Conservation (phyloP, 2,113 vertebrate species). For the Podocnemis expansa region DNA sequence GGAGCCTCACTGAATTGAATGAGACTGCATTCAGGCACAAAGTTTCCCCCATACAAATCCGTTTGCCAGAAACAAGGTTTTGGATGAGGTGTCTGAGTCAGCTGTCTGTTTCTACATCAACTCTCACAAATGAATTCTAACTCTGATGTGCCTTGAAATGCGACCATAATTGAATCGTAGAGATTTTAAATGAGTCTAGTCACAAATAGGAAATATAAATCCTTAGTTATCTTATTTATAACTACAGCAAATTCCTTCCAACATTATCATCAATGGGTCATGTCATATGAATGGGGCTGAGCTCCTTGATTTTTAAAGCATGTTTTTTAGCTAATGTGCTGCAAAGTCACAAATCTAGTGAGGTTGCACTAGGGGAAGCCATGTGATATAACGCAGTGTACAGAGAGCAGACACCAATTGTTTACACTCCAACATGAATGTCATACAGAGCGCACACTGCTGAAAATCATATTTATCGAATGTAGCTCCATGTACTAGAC, state of each 20-base stretch:
- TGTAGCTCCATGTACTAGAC: background rate
- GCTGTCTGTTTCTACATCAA: background rate
- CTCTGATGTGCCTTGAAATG: background rate
- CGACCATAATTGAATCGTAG: no score
- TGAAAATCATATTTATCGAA: background rate
- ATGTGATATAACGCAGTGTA: background rate
- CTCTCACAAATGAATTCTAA: background rate
- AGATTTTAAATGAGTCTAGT: background rate
- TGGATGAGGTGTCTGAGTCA: background rate
- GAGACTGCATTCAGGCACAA: no score
- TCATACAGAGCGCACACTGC: background rate
- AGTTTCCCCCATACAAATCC: background rate
- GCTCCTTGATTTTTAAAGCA: background rate
- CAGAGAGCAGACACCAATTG: background rate
- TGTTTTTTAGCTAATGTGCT: background rate
- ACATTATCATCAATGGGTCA: background rate
- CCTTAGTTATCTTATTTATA: background rate
- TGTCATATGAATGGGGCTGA: background rate
- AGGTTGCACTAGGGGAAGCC: background rate
- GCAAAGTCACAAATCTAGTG: background rate
- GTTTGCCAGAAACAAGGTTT: background rate
- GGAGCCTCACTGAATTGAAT: background rate
- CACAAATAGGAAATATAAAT: background rate
- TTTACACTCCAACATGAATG: slow-evolving; percentile 22
- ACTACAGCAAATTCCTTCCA: background rate